Conservation (phyloP, 2,797 vertebrate genomes). For the Rhincodon typus region DNA sequence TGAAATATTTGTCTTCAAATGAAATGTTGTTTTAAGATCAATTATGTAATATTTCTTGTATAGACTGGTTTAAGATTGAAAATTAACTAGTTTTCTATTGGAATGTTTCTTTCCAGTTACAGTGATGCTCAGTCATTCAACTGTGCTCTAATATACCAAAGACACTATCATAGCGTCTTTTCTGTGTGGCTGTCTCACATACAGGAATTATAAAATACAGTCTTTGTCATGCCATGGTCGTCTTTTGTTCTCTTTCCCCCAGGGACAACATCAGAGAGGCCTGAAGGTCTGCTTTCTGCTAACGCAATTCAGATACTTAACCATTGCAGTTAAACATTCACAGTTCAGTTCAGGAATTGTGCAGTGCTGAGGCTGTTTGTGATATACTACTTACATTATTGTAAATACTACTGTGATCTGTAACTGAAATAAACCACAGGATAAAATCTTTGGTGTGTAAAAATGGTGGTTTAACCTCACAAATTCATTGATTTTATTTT, state of each 20-base stretch:
- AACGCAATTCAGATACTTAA: neutral
- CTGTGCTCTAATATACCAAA: slow-evolving; percentile 2
- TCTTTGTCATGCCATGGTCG: neutral
- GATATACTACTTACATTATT: slow-evolving; percentile 42
- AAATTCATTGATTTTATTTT: neutral
- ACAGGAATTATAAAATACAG: neutral
- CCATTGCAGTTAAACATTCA: neutral
- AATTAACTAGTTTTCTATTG: neutral
- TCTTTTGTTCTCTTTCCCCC: neutral
- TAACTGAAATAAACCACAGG: slow-evolving; percentile 49
- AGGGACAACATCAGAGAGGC: neutral
- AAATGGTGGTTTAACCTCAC: neutral
- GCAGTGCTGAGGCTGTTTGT: slow-evolving; percentile 63
- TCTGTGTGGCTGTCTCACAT: neutral
- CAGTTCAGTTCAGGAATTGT: slow-evolving; percentile 58
- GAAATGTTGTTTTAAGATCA: slow-evolving; percentile 15
- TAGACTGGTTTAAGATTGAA: neutral
- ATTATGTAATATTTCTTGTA: neutral
- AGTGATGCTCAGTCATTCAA: neutral
- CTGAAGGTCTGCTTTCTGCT: neutral
- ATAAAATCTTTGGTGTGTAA: slow-evolving; percentile 36
- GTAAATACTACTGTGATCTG: slow-evolving; percentile 53
- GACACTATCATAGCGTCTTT: neutral
- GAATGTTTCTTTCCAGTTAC: neutral
- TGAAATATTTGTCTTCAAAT: neutral